Percentiles rank a stretch among this genome's conserved stretches.
phyloP scores from a whole-genome alignment of 1,140 invertebrate genomes.

The Polypedilum vanderplanki region DNA sequence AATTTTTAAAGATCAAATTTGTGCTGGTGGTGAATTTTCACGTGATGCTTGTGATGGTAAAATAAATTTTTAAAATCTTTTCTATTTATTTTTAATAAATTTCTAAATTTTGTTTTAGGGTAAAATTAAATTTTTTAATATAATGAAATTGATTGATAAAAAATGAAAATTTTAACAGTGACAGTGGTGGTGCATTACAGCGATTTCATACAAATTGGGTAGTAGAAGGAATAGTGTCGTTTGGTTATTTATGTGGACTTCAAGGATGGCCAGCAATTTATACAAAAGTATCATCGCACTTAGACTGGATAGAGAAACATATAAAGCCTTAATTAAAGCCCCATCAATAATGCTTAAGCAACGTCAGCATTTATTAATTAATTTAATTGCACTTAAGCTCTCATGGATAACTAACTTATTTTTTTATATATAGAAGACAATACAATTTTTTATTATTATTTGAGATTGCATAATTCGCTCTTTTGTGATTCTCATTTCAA shows the following conservation, averaged over 20 bases:
- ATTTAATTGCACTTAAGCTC: no score
- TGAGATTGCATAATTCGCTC: no score
- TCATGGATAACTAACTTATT: no score
- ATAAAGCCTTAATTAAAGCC: constrained; percentile 33
- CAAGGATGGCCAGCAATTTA: constrained; percentile 48
- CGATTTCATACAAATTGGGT: constrained; percentile 44
- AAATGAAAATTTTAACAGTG: constrained; percentile 34
- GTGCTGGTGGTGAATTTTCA: constrained; percentile 56
- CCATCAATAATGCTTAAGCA: no score
- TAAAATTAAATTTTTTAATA: no score
- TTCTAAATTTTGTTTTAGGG: no score
- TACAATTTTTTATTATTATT: no score
- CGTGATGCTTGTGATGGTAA: constrained; percentile 59
- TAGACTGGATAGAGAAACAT: constrained; percentile 46
- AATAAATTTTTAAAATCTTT: background rate
- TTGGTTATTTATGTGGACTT: constrained; percentile 46
- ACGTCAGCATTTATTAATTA: no score
- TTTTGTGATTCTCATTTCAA: no score
- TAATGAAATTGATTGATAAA: no score
- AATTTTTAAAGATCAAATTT: constrained; percentile 48
- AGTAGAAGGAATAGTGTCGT: constrained; percentile 50
- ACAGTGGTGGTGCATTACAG: constrained; percentile 56
- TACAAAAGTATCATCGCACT: constrained; percentile 44
- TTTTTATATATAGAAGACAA: no score
- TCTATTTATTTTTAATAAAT: no score